Base-by-base conservation (phyloP, 2,888 invertebrate genomes). In the Acanthacorydalis orientalis region DNA sequence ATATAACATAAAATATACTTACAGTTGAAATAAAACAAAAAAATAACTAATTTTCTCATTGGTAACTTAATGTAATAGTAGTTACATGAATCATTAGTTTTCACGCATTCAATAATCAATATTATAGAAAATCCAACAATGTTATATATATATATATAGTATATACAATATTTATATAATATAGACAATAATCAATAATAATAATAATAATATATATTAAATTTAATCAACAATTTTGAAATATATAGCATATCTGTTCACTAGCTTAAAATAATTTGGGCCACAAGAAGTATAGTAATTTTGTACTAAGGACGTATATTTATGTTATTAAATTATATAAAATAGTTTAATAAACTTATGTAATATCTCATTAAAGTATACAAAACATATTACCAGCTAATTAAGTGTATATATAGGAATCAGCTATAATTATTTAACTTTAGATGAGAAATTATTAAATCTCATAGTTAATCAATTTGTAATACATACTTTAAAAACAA, bases 231-330 rank as follows among this genome's bases (percentile, higher is more conserved):
- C 44, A 44, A 44, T 44, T 44, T 44, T 34, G 44, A 44, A 43
- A 33, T 33, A 44, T 32, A 44, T 43, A 31, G 11, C 31, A 32
- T 43, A 38, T 46, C 35, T 46, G 34, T 31, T 46, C 38, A 39
- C 46, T 46, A 46, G 39, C 46, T 46, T 39, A 34, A 33, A 43
- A 39, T 39, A 39, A 23, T 31, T 46, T 46, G 46, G 46, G 46
- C 45, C 40, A 12, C 44, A 34, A 33, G 31, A 44, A 34, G 31
- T 12, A 23, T 44, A 35, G 11, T 37, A 16, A n/a, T 46, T 46
- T 46, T 46, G 46, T 46, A 46, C 46, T 46, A 46, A 46, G 46
- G 46, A 46, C 46, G 46, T 46, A 46, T 46, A 23, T 16, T 46
- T 39, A 12, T 23, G 15, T 35, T 15, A 12, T 38, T 15, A 38